Evolutionary conservation across 1,140 invertebrate genomes (phyloP).

Genomic region (Samia ricini): DNA sequence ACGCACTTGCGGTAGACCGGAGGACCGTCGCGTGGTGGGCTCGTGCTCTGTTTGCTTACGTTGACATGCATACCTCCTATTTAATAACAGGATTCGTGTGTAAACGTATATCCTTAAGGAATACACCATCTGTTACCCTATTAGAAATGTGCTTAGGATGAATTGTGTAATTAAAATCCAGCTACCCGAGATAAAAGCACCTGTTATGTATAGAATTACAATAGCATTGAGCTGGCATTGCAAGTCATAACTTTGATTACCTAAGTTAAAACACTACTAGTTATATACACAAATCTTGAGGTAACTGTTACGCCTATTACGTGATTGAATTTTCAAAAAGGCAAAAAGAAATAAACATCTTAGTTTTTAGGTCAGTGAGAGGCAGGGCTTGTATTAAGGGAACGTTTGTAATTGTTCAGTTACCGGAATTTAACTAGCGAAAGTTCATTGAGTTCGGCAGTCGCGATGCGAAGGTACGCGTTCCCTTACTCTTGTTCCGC

Average conservation of each 20-base stretch:
- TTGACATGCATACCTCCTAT: conserved; percentile 65
- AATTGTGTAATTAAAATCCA: conserved; percentile 3
- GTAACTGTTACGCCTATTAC: conserved; percentile 6
- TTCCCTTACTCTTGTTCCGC: conserved; percentile 19
- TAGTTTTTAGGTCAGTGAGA: conserved; percentile 6
- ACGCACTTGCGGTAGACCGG: conserved; percentile 53
- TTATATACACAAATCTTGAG: background rate
- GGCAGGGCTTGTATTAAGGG: background rate
- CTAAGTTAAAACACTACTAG: background rate
- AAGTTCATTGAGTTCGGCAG: conserved; percentile 28
- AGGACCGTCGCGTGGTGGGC: conserved; percentile 39
- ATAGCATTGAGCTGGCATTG: background rate
- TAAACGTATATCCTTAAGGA: conserved; percentile 11
- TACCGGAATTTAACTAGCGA: conserved; percentile 27
- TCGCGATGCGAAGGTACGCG: conserved; percentile 9
- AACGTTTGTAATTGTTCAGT: conserved; percentile 3
- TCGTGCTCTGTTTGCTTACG: conserved; percentile 51
- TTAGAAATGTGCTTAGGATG: conserved; percentile 14
- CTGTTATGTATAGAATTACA: background rate
- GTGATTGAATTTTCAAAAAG: conserved; percentile 2
- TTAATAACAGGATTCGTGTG: conserved; percentile 31
- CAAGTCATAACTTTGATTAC: conserved; percentile 7
- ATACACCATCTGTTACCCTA: conserved; percentile 2
- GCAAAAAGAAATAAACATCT: background rate
- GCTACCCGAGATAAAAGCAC: background rate